Base-by-base conservation (phyloP, 2,888 invertebrate genomes). In the Cantharis rufa region DNA sequence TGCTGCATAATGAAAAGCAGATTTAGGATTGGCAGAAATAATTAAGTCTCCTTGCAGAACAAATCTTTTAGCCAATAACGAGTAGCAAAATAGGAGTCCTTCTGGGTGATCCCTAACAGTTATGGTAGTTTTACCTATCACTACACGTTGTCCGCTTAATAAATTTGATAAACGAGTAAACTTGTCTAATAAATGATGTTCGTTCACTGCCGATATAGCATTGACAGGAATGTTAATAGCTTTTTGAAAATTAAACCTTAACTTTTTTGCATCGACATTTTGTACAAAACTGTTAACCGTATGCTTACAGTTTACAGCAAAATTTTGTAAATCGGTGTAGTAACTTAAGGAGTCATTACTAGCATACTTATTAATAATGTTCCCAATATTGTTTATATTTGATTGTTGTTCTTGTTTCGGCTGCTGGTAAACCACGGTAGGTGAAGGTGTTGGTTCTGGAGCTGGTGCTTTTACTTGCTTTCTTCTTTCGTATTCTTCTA, bases 181-280 rank as follows among this genome's bases (percentile, higher is more conserved):
- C 87, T 97, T 97, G 83, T 94, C 94, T 81, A 87, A 83, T 70
- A 91, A 85, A 86, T 97, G 96, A 62, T 91, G 88, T 0, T 93
- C 90, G 84, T 92, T 95, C 1, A 92, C 92, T 2, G 93, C 93
- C 4, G 96, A 95, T 75, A 98, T 93, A 10, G 96, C 93, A 89
- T 98, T 98, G 0, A 97, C 92, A 3, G 96, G 95, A 70, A 94
- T 94, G 86, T 95, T 97, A 3, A 97, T 93, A 72, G 95, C 95
- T 86, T 96, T 96, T 86, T 95, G 94, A 81, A 94, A 95, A 80
- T 95, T 94, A 87, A 95, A 95, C 83, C 93, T 91, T 85, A 94
- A 95, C 84, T 94, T 93, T 86, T 96, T 97, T 80, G 91, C 87
- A 66, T 88, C 87, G 15, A 89, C 87, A 85, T 94, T 92, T 16